Percentiles rank a stretch among this genome's conserved stretches.
Evolutionary conservation across 2,888 invertebrate species (phyloP).

Genomic region (Invenusta paracnida): DNA sequence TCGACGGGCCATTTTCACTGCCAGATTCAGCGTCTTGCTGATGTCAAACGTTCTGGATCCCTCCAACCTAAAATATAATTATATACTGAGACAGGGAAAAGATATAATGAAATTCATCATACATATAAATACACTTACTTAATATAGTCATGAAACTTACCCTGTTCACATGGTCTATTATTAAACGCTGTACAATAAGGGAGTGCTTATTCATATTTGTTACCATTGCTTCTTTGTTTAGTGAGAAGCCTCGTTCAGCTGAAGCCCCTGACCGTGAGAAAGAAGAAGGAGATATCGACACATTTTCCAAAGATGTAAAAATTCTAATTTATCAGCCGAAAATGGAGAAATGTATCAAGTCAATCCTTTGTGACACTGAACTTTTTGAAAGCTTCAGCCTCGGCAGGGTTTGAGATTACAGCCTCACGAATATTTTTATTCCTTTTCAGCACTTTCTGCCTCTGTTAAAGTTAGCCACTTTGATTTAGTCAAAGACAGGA

Average conservation of each 20-base stretch:
- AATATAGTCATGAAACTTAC: neutral
- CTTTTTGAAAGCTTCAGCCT: neutral
- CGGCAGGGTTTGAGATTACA: neutral
- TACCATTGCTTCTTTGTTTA: conserved; percentile 47
- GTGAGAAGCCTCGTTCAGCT: conserved; percentile 49
- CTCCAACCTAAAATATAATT: no score
- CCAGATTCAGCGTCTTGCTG: neutral
- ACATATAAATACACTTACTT: neutral
- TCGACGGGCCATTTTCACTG: neutral
- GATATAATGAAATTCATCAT: neutral
- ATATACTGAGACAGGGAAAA: no score
- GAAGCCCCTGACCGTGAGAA: conserved; percentile 49
- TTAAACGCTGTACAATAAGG: conserved; percentile 46
- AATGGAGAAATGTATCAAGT: conserved; percentile 3
- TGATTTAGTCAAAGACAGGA: neutral
- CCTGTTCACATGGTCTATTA: conserved; percentile 16
- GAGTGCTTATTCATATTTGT: conserved; percentile 46
- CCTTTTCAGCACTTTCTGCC: neutral
- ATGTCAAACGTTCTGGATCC: no score
- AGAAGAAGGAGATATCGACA: conserved; percentile 44
- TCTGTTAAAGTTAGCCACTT: conserved; percentile 1
- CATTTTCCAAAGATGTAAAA: neutral
- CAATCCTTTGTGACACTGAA: neutral
- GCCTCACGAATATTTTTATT: neutral
- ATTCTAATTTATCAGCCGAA: neutral